Percentiles rank a stretch among this genome's conserved stretches.
phyloP scores from a whole-genome alignment of 37 sponge, comb jelly and placozoan species.

The Axinella damicornis region DNA sequence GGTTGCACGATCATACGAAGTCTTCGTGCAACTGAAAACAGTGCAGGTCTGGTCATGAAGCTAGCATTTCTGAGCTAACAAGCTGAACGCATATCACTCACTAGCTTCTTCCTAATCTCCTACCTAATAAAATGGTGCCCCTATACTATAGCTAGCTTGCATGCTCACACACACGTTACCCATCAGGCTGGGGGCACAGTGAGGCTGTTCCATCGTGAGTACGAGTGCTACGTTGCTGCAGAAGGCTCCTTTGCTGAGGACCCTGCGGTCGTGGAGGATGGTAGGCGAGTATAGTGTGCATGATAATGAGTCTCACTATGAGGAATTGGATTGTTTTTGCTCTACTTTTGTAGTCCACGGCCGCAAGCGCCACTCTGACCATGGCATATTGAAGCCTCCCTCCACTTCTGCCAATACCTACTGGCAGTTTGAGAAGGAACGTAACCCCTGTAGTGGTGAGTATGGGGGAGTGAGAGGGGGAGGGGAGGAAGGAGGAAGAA shows the following conservation, averaged over 20 bases:
- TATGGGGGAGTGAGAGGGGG: too few species aligned
- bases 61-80: too few species aligned
- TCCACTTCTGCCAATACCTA: slow-evolving; percentile 89
- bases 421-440: slow-evolving; percentile 86
- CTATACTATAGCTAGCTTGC: too few species aligned
- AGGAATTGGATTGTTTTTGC: neutral
- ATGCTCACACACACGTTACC: too few species aligned
- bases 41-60: too few species aligned
- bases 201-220: slow-evolving; percentile 80
- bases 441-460: slow-evolving; percentile 61
- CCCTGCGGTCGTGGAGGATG: slow-evolving; percentile 15
- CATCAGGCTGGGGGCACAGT: slow-evolving; percentile 58
- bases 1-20: neutral
- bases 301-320: neutral
- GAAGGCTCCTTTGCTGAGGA: slow-evolving; percentile 77
- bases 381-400: slow-evolving; percentile 59
- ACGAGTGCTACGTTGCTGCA: slow-evolving; percentile 78
- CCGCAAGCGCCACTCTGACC: slow-evolving; percentile 57
- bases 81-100: too few species aligned
- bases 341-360: slow-evolving; percentile 54
- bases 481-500: too few species aligned
- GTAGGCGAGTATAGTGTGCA: neutral
- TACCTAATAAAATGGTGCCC: too few species aligned
- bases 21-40: too few species aligned
- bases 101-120: neutral